phyloP scores from a whole-genome alignment of 2,797 vertebrate species.

The Microhierax caerulescens region DNA sequence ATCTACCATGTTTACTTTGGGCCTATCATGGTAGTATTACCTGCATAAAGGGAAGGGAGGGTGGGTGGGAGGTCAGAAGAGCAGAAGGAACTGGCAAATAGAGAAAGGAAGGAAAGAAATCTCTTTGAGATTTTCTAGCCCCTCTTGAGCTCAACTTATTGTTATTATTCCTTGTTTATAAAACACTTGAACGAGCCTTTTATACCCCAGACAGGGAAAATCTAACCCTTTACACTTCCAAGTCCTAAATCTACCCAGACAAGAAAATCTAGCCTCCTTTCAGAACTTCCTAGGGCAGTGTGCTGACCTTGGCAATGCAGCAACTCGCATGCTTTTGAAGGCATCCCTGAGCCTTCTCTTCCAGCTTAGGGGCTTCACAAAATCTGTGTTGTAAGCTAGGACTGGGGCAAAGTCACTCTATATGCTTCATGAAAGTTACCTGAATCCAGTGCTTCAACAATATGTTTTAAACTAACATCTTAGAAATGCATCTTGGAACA shows the following conservation, averaged over 20 bases:
- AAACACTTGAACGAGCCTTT: neutral
- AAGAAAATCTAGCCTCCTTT: neutral
- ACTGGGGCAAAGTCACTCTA: neutral
- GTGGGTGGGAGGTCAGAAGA: fast-evolving
- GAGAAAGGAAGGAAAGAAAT: neutral
- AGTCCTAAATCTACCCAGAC: neutral
- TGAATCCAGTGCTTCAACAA: neutral
- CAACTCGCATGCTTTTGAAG: neutral
- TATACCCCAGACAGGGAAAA: neutral
- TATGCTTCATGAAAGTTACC: neutral
- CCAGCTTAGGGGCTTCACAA: neutral
- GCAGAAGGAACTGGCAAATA: neutral
- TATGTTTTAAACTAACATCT: neutral
- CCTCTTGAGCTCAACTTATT: neutral
- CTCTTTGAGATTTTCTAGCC: neutral
- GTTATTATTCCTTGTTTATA: neutral
- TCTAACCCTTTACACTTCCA: neutral
- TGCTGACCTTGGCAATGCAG: neutral
- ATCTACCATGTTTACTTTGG: neutral
- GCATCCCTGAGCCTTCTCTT: neutral
- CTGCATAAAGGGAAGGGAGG: neutral
- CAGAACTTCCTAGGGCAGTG: neutral
- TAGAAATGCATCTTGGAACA: neutral
- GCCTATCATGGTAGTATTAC: neutral
- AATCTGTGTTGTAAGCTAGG: neutral